Percentiles rank a stretch among this genome's conserved stretches.
phyloP scores from a whole-genome alignment of 2,888 invertebrate genomes.

The Agriopis marginaria region DNA sequence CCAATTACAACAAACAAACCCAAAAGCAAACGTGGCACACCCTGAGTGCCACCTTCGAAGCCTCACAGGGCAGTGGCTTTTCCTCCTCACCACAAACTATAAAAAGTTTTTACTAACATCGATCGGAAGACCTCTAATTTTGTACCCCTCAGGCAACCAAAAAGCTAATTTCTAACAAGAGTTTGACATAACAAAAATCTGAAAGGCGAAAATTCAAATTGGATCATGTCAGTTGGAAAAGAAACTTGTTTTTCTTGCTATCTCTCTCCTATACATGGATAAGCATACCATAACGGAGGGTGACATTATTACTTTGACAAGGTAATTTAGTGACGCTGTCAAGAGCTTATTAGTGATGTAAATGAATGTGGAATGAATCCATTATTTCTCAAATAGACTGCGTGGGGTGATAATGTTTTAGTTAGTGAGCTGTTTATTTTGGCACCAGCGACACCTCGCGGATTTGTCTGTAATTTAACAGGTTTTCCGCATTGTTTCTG shows the following conservation, averaged over 20 bases:
- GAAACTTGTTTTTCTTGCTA: conserved; percentile 50
- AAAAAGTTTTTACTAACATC: no score
- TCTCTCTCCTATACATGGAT: conserved; percentile 51
- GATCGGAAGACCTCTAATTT: no score
- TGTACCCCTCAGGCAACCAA: conserved; percentile 13
- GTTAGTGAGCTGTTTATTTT: no score
- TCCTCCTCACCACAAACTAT: no score
- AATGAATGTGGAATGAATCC: conserved; percentile 86
- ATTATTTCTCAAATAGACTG: conserved; percentile 81
- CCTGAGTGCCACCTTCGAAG: no score
- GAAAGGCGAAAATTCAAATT: conserved; percentile 78
- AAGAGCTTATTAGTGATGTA: conserved; percentile 83
- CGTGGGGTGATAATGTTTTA: conserved; percentile 36
- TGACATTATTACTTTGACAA: conserved; percentile 75
- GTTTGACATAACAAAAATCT: conserved; percentile 76
- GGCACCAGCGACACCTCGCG: no score
- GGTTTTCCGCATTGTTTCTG: no score
- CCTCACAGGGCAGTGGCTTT: no score
- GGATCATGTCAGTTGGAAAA: conserved; percentile 66
- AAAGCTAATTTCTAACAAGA: conserved; percentile 63
- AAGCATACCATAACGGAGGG: conserved; percentile 23
- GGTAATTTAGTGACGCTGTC: conserved; percentile 77
- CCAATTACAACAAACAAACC: no score
- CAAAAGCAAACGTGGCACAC: no score
- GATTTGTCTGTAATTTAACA: no score